Conservation (phyloP, 2,888 invertebrate species). For the Lasioglossum zephyrum region DNA sequence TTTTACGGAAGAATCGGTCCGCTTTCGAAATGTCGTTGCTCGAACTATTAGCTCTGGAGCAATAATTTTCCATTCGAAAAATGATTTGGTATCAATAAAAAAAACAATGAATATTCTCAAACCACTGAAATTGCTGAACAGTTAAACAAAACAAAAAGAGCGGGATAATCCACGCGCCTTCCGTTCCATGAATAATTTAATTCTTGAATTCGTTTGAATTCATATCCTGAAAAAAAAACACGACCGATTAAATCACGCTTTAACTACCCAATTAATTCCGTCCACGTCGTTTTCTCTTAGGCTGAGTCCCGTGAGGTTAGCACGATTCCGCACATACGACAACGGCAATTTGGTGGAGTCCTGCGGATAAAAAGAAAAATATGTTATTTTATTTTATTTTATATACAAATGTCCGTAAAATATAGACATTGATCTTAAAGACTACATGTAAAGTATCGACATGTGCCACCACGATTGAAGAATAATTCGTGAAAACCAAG, state of each 20-base stretch:
- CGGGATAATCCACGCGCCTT: background rate
- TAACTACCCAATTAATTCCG: conserved; percentile 63
- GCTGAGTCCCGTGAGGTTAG: conserved; percentile 78
- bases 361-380: conserved; percentile 56
- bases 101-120: background rate
- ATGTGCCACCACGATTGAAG: too few species aligned
- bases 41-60: too few species aligned
- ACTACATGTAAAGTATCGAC: background rate
- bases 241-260: background rate
- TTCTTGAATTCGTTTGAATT: conserved; percentile 7
- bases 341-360: conserved; percentile 73
- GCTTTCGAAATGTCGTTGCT: background rate
- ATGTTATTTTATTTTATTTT: conserved; percentile 21
- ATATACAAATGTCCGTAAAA: background rate
- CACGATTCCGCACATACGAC: conserved; percentile 66
- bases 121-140: background rate
- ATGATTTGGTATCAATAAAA: background rate
- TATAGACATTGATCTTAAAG: background rate
- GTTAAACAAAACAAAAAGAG: background rate
- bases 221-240: background rate
- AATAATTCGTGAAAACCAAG: too few species aligned
- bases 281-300: conserved; percentile 69
- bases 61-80: too few species aligned
- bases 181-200: conserved; percentile 1
- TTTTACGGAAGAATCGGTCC: background rate